These are phyloP conservation scores for Helicorthomorpha holstii DNA, from an alignment of 1,140 invertebrate genomes.

Conservation along the genomic window DNA sequence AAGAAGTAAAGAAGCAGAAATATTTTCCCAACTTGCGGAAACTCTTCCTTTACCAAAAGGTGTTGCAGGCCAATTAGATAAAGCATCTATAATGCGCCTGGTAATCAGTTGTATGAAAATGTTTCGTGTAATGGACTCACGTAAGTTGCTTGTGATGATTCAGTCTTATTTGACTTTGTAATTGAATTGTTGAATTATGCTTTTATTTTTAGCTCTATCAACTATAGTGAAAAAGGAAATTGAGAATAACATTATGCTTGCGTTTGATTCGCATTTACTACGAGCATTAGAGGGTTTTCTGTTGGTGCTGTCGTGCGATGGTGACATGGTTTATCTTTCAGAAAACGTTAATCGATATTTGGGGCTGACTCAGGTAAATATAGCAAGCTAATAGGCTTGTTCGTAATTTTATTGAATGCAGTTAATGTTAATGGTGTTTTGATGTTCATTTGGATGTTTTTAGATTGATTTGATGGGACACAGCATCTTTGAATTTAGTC, in stretches of 20 bases:
- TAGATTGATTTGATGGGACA: conserved; percentile 88
- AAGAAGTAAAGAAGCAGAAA: conserved; percentile 81
- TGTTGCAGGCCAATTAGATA: conserved; percentile 72
- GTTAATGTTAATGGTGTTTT: background rate
- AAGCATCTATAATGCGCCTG: conserved; percentile 87
- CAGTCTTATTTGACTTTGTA: background rate
- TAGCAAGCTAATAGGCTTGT: background rate
- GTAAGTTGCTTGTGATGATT: conserved; percentile 34
- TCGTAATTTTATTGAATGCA: background rate
- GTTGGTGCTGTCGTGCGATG: conserved; percentile 63
- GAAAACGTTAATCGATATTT: conserved; percentile 78
- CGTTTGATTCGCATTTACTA: conserved; percentile 35
- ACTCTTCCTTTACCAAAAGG: conserved; percentile 54
- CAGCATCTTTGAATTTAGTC: conserved; percentile 80
- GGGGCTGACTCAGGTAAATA: conserved; percentile 65
- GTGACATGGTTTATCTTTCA: conserved; percentile 77
- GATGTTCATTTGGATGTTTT: conserved; percentile 4
- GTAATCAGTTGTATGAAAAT: conserved; percentile 77
- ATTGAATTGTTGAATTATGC: background rate
- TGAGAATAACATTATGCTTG: no score
- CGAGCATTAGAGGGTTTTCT: conserved; percentile 78
- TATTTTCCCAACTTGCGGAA: conserved; percentile 70
- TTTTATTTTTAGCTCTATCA: background rate
- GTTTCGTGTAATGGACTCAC: conserved; percentile 55
- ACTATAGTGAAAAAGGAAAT: background rate